These are phyloP conservation scores for Setipinna tenuifilis DNA, from an alignment of 2,797 vertebrate species.

Conservation along the genomic window DNA sequence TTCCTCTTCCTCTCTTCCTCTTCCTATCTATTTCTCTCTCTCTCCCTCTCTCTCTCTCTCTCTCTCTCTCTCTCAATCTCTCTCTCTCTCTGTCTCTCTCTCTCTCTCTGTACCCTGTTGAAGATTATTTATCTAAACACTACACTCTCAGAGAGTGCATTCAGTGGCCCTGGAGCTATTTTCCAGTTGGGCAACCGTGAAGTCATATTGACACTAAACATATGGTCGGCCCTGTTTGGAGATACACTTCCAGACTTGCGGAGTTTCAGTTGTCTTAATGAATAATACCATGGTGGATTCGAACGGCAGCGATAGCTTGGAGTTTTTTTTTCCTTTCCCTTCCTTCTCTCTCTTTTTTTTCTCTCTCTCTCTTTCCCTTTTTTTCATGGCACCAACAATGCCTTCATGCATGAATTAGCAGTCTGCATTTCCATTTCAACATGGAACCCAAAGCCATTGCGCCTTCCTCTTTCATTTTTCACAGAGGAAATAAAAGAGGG, in stretches of 20 bases:
- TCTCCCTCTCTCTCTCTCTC: conserved; percentile 55
- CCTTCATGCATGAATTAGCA: conserved; percentile 75
- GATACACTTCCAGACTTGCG: conserved; percentile 76
- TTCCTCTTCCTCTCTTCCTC: not conserved
- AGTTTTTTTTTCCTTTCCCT: conserved; percentile 27
- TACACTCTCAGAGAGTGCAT: conserved; percentile 66
- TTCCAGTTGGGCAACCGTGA: conserved; percentile 82
- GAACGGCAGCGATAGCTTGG: conserved; percentile 69
- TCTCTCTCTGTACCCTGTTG: conserved; percentile 57
- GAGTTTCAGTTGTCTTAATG: conserved; percentile 81
- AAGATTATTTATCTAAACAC: conserved; percentile 79
- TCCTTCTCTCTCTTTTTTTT: conserved; percentile 50
- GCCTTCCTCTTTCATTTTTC: conserved; percentile 67
- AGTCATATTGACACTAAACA: conserved; percentile 85
- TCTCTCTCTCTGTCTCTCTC: not conserved
- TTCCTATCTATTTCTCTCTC: not conserved
- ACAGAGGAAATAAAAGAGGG: conserved; percentile 58
- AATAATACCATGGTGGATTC: conserved; percentile 80
- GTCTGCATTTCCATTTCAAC: conserved; percentile 65
- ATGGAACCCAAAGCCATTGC: conserved; percentile 64
- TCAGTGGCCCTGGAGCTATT: conserved; percentile 76
- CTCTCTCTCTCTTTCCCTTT: conserved; percentile 26
- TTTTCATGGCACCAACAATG: conserved; percentile 69
- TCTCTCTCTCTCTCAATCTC: conserved; percentile 59
- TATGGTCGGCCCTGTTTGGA: conserved; percentile 79